Percentiles rank a stretch among this genome's conserved stretches.
These are phyloP conservation scores for Ricordea florida DNA, from an alignment of 92 coral and sea anemone genomes.

Conservation along the genomic window DNA sequence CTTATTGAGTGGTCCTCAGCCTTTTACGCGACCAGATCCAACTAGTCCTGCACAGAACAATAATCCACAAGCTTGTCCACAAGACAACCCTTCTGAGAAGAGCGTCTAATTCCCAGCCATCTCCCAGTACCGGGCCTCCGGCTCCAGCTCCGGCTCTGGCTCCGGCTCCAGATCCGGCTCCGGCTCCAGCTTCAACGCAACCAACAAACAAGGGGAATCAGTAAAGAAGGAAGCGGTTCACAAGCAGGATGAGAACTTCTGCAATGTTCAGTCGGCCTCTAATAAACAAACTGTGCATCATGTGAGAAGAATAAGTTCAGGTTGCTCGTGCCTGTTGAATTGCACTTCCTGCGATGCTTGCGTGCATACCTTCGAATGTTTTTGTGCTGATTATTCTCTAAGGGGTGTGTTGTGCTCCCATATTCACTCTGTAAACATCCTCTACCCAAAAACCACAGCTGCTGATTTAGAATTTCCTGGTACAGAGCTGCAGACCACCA, in stretches of 20 bases:
- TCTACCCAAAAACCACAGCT: neutral
- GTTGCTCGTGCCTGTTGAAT: neutral
- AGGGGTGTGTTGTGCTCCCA: slow-evolving; percentile 11
- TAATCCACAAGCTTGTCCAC: too few species aligned
- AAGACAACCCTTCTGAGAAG: too few species aligned
- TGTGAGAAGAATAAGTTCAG: neutral
- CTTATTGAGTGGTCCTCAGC: neutral
- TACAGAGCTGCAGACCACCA: neutral
- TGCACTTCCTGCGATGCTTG: slow-evolving; percentile 9
- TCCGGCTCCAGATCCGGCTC: too few species aligned
- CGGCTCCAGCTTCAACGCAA: too few species aligned
- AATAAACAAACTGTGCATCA: slow-evolving; percentile 2
- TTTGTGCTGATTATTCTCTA: neutral
- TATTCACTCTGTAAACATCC: slow-evolving; percentile 20
- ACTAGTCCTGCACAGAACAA: too few species aligned
- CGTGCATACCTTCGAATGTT: slow-evolving; percentile 1
- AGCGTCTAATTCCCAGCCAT: too few species aligned
- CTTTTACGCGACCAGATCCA: too few species aligned
- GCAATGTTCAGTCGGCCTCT: slow-evolving; percentile 13
- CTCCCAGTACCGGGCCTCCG: too few species aligned
- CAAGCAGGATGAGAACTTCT: neutral
- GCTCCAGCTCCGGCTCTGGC: too few species aligned
- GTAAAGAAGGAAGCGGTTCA: neutral
- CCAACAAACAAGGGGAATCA: slow-evolving; percentile 9
- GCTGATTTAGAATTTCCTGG: neutral